Evolutionary conservation across 2,888 invertebrate species (phyloP).

Genomic region (Napeogenes sylphis): DNA sequence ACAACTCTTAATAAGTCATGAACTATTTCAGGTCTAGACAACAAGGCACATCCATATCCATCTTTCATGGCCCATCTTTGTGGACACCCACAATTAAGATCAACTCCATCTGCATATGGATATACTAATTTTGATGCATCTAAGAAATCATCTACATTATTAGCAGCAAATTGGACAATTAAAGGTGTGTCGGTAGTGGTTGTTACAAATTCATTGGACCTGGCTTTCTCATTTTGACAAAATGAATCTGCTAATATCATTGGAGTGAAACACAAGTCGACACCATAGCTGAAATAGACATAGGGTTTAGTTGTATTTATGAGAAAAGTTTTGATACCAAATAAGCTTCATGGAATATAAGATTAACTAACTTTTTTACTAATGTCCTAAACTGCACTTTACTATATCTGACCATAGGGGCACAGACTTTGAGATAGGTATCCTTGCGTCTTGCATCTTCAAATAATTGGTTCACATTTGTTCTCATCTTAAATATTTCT

Average conservation of each 20-base stretch:
- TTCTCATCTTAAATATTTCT: conserved; percentile 23
- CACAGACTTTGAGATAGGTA: conserved; percentile 86
- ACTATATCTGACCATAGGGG: conserved; percentile 98
- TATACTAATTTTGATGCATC: conserved; percentile 90
- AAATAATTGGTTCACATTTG: conserved; percentile 80
- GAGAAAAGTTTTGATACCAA: conserved; percentile 5
- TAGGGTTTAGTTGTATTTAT: neutral
- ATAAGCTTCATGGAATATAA: neutral
- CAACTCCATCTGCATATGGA: conserved; percentile 92
- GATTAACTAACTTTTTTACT: conserved; percentile 60
- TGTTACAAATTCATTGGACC: conserved; percentile 89
- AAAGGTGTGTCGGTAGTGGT: conserved; percentile 87
- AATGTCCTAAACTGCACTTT: conserved; percentile 70
- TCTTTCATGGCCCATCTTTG: conserved; percentile 96
- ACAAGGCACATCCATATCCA: conserved; percentile 90
- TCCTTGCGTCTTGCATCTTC: conserved; percentile 66
- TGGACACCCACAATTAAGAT: conserved; percentile 98
- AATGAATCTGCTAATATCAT: conserved; percentile 98
- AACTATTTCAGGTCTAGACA: conserved; percentile 89
- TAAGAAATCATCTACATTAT: conserved; percentile 88
- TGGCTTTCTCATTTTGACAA: conserved; percentile 90
- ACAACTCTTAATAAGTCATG: conserved; percentile 88
- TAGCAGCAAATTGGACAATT: conserved; percentile 97
- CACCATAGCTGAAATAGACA: conserved; percentile 80
- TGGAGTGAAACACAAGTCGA: conserved; percentile 94